Conservation (phyloP, 2,113 vertebrate genomes). For the Stercorarius parasiticus region DNA sequence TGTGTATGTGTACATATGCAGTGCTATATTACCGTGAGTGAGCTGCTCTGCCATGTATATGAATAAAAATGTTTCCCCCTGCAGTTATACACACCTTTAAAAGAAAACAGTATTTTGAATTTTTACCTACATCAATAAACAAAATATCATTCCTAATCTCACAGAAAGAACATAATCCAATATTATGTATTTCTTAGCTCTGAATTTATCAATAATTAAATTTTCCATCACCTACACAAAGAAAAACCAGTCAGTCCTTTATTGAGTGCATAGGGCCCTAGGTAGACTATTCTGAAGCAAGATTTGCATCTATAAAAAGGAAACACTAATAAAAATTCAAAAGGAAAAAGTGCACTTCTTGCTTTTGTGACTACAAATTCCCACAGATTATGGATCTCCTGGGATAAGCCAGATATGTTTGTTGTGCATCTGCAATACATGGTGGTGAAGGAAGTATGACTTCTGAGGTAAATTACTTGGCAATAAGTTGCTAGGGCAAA, state of each 20-base stretch:
- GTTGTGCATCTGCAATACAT: not conserved
- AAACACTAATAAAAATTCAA: not conserved
- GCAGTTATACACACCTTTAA: not conserved
- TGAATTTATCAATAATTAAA: not conserved
- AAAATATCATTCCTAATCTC: not conserved
- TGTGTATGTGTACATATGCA: not conserved
- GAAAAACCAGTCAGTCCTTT: not conserved
- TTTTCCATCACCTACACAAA: not conserved
- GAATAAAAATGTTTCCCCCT: not conserved
- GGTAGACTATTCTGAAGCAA: not conserved
- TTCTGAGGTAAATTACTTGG: not conserved
- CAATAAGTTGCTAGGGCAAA: not conserved
- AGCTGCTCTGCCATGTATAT: not conserved
- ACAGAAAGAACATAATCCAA: not conserved
- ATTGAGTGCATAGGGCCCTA: not conserved
- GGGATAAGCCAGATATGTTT: not conserved
- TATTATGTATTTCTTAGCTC: not conserved
- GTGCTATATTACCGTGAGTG: not conserved
- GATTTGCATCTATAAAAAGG: not conserved
- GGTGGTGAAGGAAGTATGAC: not conserved
- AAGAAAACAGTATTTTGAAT: not conserved
- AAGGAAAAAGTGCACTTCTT: not conserved
- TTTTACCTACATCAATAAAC: not conserved
- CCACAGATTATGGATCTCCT: not conserved
- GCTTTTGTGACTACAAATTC: not conserved